phyloP scores from a whole-genome alignment of 1,140 invertebrate genomes.

The Harlomillsia oculata region DNA sequence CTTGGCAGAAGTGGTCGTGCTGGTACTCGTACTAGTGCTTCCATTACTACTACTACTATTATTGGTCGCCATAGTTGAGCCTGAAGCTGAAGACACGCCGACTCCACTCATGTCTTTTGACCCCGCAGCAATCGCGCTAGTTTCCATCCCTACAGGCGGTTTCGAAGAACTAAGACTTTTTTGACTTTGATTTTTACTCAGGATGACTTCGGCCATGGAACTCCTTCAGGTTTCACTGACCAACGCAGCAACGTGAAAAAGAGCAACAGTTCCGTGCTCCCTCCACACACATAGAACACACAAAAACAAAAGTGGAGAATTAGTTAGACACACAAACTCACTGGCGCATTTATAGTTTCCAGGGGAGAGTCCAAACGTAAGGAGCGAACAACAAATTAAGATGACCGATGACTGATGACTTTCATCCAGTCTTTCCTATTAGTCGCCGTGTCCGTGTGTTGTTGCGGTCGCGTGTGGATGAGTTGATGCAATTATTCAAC shows the following conservation, averaged over 20 bases:
- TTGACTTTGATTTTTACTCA: conserved; percentile 8
- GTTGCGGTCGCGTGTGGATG: too few relatives aligned
- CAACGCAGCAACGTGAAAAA: too few relatives aligned
- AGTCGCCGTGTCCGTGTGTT: too few relatives aligned
- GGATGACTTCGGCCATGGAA: too few relatives aligned
- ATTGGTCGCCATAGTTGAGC: conserved; percentile 6
- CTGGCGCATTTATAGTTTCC: background rate
- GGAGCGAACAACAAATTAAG: too few relatives aligned
- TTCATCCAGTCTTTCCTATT: too few relatives aligned
- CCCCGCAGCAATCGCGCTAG: conserved; percentile 4
- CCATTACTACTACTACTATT: conserved; percentile 8
- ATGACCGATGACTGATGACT: too few relatives aligned
- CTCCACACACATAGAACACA: background rate
- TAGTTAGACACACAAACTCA: background rate
- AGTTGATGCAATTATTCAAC: too few relatives aligned
- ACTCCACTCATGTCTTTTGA: background rate
- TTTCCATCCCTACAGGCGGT: conserved; percentile 3
- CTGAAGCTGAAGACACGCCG: conserved; percentile 1
- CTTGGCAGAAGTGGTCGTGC: background rate
- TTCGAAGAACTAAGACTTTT: conserved; percentile 6
- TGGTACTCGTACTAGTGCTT: conserved; percentile 6
- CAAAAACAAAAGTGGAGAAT: too few relatives aligned
- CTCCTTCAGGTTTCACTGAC: conserved; percentile 8
- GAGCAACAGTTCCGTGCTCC: conserved; percentile 6
- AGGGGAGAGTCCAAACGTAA: background rate